Conservation (phyloP, 2,797 vertebrate genomes). For the Cynopterus sphinx region DNA sequence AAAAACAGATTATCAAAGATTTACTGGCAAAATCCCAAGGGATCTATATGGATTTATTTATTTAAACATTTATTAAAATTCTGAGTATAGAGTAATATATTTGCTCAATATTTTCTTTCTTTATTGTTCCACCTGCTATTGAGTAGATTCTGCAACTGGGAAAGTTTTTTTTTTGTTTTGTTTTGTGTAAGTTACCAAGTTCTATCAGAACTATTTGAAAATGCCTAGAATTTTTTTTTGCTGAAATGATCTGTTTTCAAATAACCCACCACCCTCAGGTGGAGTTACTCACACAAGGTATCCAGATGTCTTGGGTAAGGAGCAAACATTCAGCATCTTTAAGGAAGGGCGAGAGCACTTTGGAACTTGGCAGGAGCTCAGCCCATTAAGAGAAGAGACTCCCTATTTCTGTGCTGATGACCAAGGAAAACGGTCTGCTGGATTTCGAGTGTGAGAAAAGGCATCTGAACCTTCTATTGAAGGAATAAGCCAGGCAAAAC, state of each 20-base stretch:
- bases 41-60: conserved; percentile 76
- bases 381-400: conserved; percentile 56
- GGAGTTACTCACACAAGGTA: conserved; percentile 37
- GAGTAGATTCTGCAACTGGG: conserved; percentile 65
- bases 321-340: conserved; percentile 55
- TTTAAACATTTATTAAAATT: conserved; percentile 79
- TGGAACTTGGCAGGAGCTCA: conserved; percentile 53
- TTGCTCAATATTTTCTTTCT: conserved; percentile 73
- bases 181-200: conserved; percentile 58
- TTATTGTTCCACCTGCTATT: conserved; percentile 84
- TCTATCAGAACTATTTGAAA: conserved; percentile 68
- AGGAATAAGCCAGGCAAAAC: conserved; percentile 71
- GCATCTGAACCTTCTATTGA: conserved; percentile 30
- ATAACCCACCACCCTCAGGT: conserved; percentile 37
- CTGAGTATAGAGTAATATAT: conserved; percentile 75
- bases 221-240: conserved; percentile 49
- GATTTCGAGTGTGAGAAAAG: conserved; percentile 67
- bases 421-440: conserved; percentile 61
- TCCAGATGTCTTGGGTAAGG: conserved; percentile 66
- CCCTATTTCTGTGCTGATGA: conserved; percentile 54
- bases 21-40: conserved; percentile 64
- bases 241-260: conserved; percentile 63
- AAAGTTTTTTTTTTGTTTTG: conserved; percentile 54
- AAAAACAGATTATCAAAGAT: conserved; percentile 80
- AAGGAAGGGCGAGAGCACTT: conserved; percentile 44